Evolutionary conservation across 2,888 invertebrate species (phyloP).

Genomic region (Hydrotaea cyrtoneurina): DNA sequence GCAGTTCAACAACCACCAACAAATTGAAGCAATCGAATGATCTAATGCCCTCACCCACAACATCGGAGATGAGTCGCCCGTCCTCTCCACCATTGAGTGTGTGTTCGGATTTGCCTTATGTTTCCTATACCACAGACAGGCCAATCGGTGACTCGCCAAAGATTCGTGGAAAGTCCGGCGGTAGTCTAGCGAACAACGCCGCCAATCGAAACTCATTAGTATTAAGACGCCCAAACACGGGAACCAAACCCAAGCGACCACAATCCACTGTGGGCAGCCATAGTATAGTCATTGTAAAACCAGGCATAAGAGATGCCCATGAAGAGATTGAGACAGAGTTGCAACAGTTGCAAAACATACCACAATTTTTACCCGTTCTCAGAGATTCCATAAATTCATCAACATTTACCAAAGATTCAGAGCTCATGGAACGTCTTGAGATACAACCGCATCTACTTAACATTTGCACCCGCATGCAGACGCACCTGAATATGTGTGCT

Average conservation of each 20-base stretch:
- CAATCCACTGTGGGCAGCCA: slow-evolving; percentile 82
- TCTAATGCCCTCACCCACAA: slow-evolving; percentile 72
- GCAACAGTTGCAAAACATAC: slow-evolving; percentile 85
- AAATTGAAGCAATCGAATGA: slow-evolving; percentile 58
- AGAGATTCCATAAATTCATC: slow-evolving; percentile 92
- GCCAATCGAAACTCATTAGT: slow-evolving; percentile 68
- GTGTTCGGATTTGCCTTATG: slow-evolving; percentile 94
- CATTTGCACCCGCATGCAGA: slow-evolving; percentile 90
- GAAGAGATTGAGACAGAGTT: slow-evolving; percentile 86
- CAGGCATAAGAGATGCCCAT: slow-evolving; percentile 84
- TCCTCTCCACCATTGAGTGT: slow-evolving; percentile 93
- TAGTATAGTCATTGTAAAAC: slow-evolving; percentile 91
- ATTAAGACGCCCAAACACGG: slow-evolving; percentile 71
- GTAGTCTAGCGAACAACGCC: slow-evolving; percentile 71
- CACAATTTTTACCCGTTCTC: slow-evolving; percentile 96
- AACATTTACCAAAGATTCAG: slow-evolving; percentile 87
- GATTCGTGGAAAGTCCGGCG: slow-evolving; percentile 83
- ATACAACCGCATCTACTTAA: slow-evolving; percentile 85
- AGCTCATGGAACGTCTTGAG: slow-evolving; percentile 88
- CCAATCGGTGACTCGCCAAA: slow-evolving; percentile 96
- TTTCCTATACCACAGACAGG: slow-evolving; percentile 94
- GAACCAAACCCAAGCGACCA: slow-evolving; percentile 79
- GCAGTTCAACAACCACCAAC: slow-evolving; percentile 61
- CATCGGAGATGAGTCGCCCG: slow-evolving; percentile 81
- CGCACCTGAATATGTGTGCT: slow-evolving; percentile 91